Conservation (phyloP, 2,888 invertebrate species). For the Parthenolecanium corni region DNA sequence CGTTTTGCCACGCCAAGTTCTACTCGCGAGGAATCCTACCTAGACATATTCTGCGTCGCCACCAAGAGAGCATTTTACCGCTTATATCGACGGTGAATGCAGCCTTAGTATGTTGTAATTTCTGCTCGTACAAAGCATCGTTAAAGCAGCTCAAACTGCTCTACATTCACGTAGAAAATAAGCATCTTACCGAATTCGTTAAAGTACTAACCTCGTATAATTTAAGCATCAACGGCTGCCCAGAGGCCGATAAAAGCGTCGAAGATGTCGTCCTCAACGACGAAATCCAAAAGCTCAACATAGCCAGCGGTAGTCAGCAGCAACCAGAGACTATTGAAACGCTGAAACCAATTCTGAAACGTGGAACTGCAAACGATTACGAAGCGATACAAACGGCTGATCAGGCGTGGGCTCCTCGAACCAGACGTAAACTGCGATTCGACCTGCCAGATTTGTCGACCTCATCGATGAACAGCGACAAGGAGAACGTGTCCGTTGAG, state of each 20-base stretch:
- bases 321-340: not conserved
- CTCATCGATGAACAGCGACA: slow-evolving; percentile 1
- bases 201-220: not conserved
- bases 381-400: not conserved
- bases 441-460: slow-evolving; percentile 30
- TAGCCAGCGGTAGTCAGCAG: not conserved
- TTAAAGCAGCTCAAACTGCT: slow-evolving; percentile 33
- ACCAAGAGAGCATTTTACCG: slow-evolving; percentile 33
- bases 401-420: not conserved
- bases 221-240: not conserved
- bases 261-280: not conserved
- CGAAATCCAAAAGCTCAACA: not conserved
- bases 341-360: slow-evolving; percentile 10
- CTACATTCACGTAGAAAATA: slow-evolving; percentile 34
- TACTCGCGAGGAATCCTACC: slow-evolving; percentile 33
- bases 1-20: slow-evolving; percentile 34
- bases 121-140: slow-evolving; percentile 34
- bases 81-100: slow-evolving; percentile 31
- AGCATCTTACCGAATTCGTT: slow-evolving; percentile 33
- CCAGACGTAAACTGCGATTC: slow-evolving; percentile 31
- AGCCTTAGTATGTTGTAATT: slow-evolving; percentile 32
- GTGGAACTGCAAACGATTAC: not conserved
- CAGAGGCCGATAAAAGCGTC: not conserved
- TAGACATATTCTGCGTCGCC: slow-evolving; percentile 34
- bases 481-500: not conserved